Evolutionary conservation across 30 jellyfish, hydroid and myxozoan genomes (phyloP), one percentile per base, ranked within the genome.

Genomic region (Hydractinia echinata): DNA sequence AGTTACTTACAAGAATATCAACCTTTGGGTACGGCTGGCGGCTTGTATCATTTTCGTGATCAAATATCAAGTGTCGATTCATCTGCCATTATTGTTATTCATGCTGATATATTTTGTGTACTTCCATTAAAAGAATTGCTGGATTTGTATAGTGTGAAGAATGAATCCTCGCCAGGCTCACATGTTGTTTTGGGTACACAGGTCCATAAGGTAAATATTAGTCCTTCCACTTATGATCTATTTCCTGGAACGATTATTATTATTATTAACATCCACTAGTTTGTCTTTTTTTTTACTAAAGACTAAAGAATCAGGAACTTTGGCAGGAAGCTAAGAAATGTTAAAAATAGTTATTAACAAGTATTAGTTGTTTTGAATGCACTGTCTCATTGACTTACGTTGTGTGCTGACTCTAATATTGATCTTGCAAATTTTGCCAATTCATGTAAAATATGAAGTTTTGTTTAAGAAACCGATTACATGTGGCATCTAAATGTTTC

Each of bases 11-110:
- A 92, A 81, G 98, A 92, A 67, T 92, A 82, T 64, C 90, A 84
- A 53, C 98, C 98, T 5, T 89, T 92, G 54, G 98, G 98, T 15
- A 92, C 98, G 15, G 98, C 96, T 13, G 98, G 98, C 67, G 98
- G 98, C 5, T 69, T 92, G 68, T 92, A 92, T 67, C 96, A 86
- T 62, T 92, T 92, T 82, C 88, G 98, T 16, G 98, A 92, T 81
- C 98, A 92, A 79, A 87, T 92, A 44, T 14, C 76, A 15, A 84
- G 87, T 56, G 95, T 83, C 7, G 93, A 90, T 10, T 79, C 84
- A 15, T 94, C 92, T 0, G 96, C 96, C 14, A 83, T 92, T 15
- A 76, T 92, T 71, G 98, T 92, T 71, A 86, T 92, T 13, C 98
- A 92, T 72, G 95, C 98, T 4, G 98, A 92, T 82, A 86, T 92